Base-by-base conservation (phyloP, 2,888 invertebrate species). In the Resseliella maxima region DNA sequence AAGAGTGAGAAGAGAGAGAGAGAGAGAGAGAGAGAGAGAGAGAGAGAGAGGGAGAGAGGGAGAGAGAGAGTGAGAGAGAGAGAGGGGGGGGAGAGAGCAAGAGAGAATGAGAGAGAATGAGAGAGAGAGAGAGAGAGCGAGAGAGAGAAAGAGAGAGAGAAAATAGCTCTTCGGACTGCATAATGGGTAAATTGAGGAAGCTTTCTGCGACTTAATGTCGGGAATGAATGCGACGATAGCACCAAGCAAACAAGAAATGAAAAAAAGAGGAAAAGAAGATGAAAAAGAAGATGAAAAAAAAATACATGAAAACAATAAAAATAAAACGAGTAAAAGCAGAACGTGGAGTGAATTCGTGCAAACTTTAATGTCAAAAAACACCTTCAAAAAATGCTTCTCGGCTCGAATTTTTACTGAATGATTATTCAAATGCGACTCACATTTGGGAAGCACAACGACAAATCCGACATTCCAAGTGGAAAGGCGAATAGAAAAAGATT, bases 401-500 rank as follows among this genome's bases (percentile, higher is more conserved):
- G 15, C 27, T 72, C 15, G n/a, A 24, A 59, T n/a, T 24, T 3
- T 59, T 2, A 12, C 35, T 72, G 72, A 31, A 31, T 31, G 72
- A 72, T 72, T 72, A 72, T 72, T 72, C 31, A 72, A 72, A 72
- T 72, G 72, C 72, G 72, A 31, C 31, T 72, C 72, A 72, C 72
- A 35, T 72, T 72, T n/a, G n/a, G n/a, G 72, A 72, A 31, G 31
- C 46, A 72, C 24, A 5, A 35, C 31, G 72, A 72, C 31, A n/a
- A 72, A 59, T 6, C 31, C 72, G 31, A 72, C 72, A 72, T 31
- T 35, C 2, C 27, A 15, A 15, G 35, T 72, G 72, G 6, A 72
- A 12, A 35, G 10, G 31, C 31, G 72, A 12, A n/a, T n/a, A n/a
- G n/a, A 35, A 15, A 72, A n/a, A 72, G 72, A 31, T 27, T 31